Evolutionary conservation across 2,797 vertebrate genomes (phyloP).

Genomic region (Pseudotriccus pelzelni): DNA sequence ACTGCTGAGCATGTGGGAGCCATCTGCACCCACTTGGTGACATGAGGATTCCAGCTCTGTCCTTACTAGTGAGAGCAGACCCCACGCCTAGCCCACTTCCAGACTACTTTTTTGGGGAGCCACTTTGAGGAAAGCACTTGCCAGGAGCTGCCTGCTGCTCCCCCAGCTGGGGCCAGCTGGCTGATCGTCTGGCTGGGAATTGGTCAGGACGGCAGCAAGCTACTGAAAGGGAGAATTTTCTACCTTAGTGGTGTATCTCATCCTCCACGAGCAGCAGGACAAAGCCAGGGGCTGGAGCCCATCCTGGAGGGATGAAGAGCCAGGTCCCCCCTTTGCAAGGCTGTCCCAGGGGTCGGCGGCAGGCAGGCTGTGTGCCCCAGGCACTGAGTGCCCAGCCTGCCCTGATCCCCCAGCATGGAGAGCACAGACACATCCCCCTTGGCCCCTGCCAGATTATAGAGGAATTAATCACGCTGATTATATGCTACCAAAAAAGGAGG

Average conservation of each 20-base stretch:
- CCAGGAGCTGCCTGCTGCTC: neutral
- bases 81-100: neutral
- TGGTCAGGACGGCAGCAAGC: neutral
- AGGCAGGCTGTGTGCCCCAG: neutral
- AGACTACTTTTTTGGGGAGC: neutral
- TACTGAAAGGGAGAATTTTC: neutral
- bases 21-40: neutral
- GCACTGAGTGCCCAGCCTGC: neutral
- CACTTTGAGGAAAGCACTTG: neutral
- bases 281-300: neutral
- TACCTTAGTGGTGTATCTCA: neutral
- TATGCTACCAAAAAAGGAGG: constrained; percentile 75
- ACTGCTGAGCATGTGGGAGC: neutral
- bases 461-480: constrained; percentile 69
- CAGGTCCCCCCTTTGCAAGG: neutral
- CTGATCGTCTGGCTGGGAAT: neutral
- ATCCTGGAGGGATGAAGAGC: neutral
- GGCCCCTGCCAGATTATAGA: constrained; percentile 52
- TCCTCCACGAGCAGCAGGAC: neutral
- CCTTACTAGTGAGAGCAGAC: neutral
- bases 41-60: neutral
- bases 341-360: neutral
- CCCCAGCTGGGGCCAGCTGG: neutral
- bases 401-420: constrained; percentile 37
- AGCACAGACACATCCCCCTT: constrained; percentile 33